Base-by-base conservation (phyloP, 2,113 vertebrate species). In the Elachura formosa region DNA sequence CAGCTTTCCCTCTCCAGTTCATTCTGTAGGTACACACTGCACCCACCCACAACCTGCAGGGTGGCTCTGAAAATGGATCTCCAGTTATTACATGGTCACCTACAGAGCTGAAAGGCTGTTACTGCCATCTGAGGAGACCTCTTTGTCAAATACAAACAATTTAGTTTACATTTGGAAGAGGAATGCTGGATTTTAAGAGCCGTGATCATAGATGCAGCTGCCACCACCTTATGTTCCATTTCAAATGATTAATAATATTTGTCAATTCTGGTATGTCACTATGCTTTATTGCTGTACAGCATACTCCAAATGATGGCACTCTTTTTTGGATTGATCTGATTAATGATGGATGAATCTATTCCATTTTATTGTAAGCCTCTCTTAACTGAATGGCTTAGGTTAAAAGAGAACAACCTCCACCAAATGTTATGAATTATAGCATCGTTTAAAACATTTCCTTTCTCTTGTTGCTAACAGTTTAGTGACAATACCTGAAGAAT, bases 221-320 rank as follows among this genome's bases (percentile, higher is more conserved):
- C 83, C 96, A 88, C 55, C 51, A 66, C 97, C 97, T 97, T 98
- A 97, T 98, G 97, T 90, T 98, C 92, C 24, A 26, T 95, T 96
- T 94, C 68, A 61, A 96, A 97, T 96, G 93, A 98, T 97, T 97
- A 97, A 97, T 97, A 98, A 95, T 97, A 96, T 97, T 97, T 97
- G 96, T 94, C 96, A 96, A 85, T 96, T 97, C 97, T 20, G 49
- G 75, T 82, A 80, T 93, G 92, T 90, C 91, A 77, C 73, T 95
- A 91, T 83, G 81, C 74, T 94, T 91, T 84, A 61, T 84, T 94
- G 84, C 93, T 95, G 91, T 87, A 87, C 77, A 77, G 92, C 59
- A 38, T 49, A 67, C 88, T 97, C 89, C 91, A 96, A 96, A 90
- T 91, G 96, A 96, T 92, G 82, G 74, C 63, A 54, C 74, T 89